A percentile compares a stretch with the other conserved stretches of the same genome.
phyloP scores from a whole-genome alignment of 2,113 vertebrate species.

The Ifrita kowaldi region DNA sequence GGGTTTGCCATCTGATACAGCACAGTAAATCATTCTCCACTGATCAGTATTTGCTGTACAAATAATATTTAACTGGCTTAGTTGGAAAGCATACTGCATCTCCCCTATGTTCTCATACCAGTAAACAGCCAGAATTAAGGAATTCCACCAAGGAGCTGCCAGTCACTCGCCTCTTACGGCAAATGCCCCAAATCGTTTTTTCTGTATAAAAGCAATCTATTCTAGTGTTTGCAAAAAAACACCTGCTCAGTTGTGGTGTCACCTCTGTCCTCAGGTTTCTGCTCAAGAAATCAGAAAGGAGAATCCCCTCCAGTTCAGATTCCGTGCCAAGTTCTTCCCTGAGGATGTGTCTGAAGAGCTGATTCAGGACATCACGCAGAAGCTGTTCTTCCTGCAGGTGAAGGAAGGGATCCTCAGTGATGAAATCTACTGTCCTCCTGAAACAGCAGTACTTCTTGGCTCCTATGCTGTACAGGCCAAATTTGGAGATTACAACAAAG shows the following conservation, averaged over 20 bases:
- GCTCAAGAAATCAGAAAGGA: conserved; percentile 93
- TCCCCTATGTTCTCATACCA: not conserved
- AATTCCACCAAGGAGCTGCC: not conserved
- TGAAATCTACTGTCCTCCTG: conserved; percentile 93
- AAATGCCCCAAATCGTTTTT: not conserved
- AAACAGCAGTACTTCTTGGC: conserved; percentile 92
- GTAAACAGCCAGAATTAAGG: not conserved
- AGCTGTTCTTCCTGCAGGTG: conserved; percentile 95
- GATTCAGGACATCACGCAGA: conserved; percentile 95
- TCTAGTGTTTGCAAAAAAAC: not conserved
- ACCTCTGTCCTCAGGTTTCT: conserved; percentile 76
- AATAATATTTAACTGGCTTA: not conserved
- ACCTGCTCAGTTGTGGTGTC: not conserved
- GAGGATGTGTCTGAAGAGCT: conserved; percentile 93
- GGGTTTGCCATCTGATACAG: not conserved
- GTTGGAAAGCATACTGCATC: not conserved
- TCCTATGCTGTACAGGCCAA: conserved; percentile 96
- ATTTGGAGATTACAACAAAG: conserved; percentile 90
- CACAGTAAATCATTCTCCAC: not conserved
- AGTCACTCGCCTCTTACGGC: not conserved
- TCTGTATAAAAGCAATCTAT: not conserved
- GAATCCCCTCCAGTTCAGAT: conserved; percentile 91
- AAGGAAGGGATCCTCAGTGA: conserved; percentile 91
- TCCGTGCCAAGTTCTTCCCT: conserved; percentile 92
- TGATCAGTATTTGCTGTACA: not conserved